These are phyloP conservation scores for Drosophila sordidula DNA, from an alignment of 2,888 invertebrate species.

Conservation along the genomic window DNA sequence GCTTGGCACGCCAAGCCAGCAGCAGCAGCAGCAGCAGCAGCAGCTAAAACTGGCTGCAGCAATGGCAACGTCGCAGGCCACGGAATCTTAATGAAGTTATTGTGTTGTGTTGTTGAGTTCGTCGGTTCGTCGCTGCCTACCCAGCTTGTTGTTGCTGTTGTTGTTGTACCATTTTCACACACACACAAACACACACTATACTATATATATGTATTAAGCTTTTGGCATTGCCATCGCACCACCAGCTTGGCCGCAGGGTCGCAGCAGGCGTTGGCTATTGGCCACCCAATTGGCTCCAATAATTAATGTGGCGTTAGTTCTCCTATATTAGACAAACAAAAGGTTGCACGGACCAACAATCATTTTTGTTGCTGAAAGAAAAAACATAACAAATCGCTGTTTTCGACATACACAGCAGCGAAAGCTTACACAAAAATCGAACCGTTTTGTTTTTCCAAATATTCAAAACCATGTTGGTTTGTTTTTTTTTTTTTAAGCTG, in stretches of 20 bases:
- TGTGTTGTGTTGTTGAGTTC: constrained; percentile 58
- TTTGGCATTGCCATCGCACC: constrained; percentile 29
- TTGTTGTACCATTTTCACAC: constrained; percentile 47
- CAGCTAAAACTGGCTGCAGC: constrained; percentile 43
- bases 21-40: constrained; percentile 22
- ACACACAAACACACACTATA: not conserved
- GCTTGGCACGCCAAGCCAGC: constrained; percentile 50
- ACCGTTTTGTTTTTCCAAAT: too few relatives aligned
- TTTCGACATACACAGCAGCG: too few relatives aligned
- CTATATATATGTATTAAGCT: constrained; percentile 16
- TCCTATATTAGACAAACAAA: not conserved
- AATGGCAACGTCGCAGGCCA: constrained; percentile 48
- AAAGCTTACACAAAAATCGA: too few relatives aligned
- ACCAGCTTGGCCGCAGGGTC: constrained; percentile 5
- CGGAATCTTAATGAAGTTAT: constrained; percentile 79
- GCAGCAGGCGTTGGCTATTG: constrained; percentile 6
- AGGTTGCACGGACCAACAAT: not conserved
- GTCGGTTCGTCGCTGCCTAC: constrained; percentile 14
- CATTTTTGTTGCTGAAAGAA: not conserved
- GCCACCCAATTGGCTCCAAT: constrained; percentile 19
- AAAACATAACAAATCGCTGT: not conserved
- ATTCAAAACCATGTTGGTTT: too few relatives aligned
- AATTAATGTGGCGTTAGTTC: not conserved
- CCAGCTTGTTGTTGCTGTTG: constrained; percentile 19
- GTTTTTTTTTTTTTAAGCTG: too few relatives aligned